phyloP scores from a whole-genome alignment of 1,140 invertebrate genomes.

The Drosophila persimilis region DNA sequence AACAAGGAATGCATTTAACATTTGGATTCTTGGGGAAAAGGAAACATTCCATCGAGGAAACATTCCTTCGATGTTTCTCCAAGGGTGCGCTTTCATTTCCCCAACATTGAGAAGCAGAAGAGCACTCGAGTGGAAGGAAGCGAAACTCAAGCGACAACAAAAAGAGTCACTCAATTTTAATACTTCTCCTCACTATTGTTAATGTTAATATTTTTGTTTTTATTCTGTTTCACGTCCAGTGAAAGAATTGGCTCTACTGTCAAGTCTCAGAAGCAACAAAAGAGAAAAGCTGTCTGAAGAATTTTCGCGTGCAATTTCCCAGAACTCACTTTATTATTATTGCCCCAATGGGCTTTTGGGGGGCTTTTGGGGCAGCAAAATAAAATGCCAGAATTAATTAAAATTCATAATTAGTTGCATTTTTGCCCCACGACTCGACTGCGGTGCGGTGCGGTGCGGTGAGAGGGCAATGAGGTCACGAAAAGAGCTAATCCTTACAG shows the following conservation, averaged over 20 bases:
- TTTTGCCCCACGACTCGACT: constrained; percentile 30
- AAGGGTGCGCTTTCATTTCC: no score
- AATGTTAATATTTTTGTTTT: constrained; percentile 22
- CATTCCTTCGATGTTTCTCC: no score
- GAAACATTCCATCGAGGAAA: no score
- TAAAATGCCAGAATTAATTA: constrained; percentile 68
- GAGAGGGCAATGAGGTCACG: constrained; percentile 47
- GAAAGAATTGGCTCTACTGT: not conserved
- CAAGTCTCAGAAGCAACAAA: not conserved
- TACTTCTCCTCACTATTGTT: constrained; percentile 17
- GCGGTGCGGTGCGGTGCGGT: not conserved
- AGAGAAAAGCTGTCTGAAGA: constrained; percentile 4
- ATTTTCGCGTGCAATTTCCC: constrained; percentile 31
- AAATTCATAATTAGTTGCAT: constrained; percentile 72
- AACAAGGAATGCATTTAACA: no score
- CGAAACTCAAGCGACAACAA: not conserved
- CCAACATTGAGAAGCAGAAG: no score
- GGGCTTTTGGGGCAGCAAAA: constrained; percentile 19
- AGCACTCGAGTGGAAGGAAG: constrained; percentile 18
- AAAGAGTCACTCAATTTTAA: constrained; percentile 46
- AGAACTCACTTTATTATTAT: constrained; percentile 46
- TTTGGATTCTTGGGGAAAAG: no score
- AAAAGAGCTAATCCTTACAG: constrained; percentile 46
- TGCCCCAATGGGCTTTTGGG: constrained; percentile 17
- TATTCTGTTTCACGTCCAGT: constrained; percentile 2